Percentiles rank a stretch among this genome's conserved stretches.
Conservation (phyloP, 2,113 vertebrate genomes). For the Calyptomena viridis region DNA sequence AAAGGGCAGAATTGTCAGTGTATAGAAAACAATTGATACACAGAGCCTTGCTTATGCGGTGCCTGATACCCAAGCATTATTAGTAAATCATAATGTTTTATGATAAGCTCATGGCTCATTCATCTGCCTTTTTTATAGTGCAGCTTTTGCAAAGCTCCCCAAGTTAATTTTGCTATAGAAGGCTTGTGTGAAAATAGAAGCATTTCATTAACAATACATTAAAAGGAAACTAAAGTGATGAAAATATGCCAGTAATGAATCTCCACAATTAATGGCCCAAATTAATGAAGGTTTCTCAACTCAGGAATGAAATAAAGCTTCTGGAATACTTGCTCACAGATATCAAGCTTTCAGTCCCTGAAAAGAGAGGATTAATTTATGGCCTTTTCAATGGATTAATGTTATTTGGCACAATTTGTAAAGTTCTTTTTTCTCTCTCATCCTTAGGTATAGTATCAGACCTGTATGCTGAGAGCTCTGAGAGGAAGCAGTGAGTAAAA, state of each 20-base stretch:
- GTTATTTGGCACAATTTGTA: slow-evolving; percentile 63
- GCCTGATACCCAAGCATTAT: slow-evolving; percentile 17
- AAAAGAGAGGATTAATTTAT: slow-evolving; percentile 37
- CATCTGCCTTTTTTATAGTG: slow-evolving; percentile 11
- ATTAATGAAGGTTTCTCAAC: slow-evolving; percentile 47
- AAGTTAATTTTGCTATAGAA: slow-evolving; percentile 25
- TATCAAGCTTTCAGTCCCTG: slow-evolving; percentile 20
- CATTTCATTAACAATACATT: slow-evolving; percentile 60
- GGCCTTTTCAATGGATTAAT: slow-evolving; percentile 47
- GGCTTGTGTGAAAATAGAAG: slow-evolving; percentile 28
- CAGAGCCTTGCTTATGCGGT: not conserved
- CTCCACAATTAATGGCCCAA: slow-evolving; percentile 59
- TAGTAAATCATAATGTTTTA: slow-evolving; percentile 43
- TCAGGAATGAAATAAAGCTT: slow-evolving; percentile 35
- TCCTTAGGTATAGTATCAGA: slow-evolving; percentile 19
- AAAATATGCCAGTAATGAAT: slow-evolving; percentile 66
- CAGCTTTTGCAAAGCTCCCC: not conserved
- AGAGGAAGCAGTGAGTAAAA: slow-evolving; percentile 44
- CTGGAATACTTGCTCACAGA: slow-evolving; percentile 27
- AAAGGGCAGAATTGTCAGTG: not conserved
- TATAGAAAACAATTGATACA: not conserved
- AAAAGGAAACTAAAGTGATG: slow-evolving; percentile 45
- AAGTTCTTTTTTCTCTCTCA: slow-evolving; percentile 50
- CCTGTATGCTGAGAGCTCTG: slow-evolving; percentile 24
- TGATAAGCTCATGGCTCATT: slow-evolving; percentile 20